Evolutionary conservation across 2,113 vertebrate genomes (phyloP).

Genomic region (Indicator maculatus): DNA sequence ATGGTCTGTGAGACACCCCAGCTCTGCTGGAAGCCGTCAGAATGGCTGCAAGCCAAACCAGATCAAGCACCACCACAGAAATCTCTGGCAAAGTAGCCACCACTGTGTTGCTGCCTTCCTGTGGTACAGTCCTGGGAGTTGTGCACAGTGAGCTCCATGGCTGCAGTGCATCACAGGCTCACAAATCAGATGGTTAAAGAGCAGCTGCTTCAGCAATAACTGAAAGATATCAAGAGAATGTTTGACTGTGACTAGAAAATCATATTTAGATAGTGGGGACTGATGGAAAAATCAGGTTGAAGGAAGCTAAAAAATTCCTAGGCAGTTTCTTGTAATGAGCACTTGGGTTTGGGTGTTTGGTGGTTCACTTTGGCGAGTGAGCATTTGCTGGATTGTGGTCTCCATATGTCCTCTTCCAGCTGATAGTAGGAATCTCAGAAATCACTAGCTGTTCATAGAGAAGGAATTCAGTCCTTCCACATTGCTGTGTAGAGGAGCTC

Average conservation of each 20-base stretch:
- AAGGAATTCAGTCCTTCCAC: neutral
- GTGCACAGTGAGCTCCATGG: neutral
- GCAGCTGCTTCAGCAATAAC: neutral
- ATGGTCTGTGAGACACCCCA: neutral
- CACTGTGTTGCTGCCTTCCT: neutral
- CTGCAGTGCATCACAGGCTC: rapidly evolving
- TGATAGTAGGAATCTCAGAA: neutral
- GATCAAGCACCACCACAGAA: neutral
- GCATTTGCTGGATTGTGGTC: neutral
- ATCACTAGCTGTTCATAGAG: neutral
- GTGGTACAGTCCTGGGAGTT: rapidly evolving
- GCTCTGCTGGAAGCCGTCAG: neutral
- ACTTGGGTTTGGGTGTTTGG: rapidly evolving
- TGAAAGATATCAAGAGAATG: neutral
- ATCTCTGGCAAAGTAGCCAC: neutral
- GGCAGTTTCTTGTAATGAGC: neutral
- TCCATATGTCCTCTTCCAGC: neutral
- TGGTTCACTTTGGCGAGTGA: neutral
- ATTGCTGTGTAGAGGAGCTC: neutral
- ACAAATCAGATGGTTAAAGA: neutral
- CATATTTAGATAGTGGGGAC: neutral
- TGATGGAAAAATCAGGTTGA: neutral
- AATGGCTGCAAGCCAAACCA: neutral
- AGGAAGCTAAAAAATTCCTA: neutral
- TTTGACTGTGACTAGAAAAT: neutral